These are phyloP conservation scores for Diphyllodes magnificus DNA, from an alignment of 2,113 vertebrate species.

Conservation along the genomic window DNA sequence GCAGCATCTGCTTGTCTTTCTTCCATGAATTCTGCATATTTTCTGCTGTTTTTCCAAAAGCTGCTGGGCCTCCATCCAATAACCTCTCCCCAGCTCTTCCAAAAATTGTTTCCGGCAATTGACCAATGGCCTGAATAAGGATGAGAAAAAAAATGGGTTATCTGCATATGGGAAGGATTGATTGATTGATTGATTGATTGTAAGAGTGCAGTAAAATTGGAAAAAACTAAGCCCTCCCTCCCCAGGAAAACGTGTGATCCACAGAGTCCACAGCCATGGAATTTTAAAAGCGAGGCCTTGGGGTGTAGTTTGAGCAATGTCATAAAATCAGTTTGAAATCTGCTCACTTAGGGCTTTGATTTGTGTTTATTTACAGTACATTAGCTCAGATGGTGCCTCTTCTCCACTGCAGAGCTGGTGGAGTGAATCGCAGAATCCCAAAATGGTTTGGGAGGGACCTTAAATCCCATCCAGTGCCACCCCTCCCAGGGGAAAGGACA, in stretches of 20 bases:
- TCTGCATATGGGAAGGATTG: not conserved
- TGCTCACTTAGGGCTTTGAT: not conserved
- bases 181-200: not conserved
- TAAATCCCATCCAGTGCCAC: not conserved
- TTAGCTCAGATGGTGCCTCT: not conserved
- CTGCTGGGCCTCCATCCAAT: conserved; percentile 10
- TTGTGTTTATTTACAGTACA: not conserved
- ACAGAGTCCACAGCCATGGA: not conserved
- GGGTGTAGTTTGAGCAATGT: not conserved
- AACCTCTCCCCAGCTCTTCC: conserved; percentile 27
- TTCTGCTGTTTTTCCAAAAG: conserved; percentile 47
- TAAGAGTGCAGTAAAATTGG: not conserved
- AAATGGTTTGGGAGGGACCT: not conserved
- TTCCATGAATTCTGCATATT: conserved; percentile 29
- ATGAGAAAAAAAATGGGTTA: not conserved
- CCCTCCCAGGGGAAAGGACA: not conserved
- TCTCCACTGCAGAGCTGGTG: not conserved
- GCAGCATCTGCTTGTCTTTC: conserved; percentile 55
- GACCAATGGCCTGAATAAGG: not conserved
- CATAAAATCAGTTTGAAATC: not conserved
- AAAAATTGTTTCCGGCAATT: conserved; percentile 14
- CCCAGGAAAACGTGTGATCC: not conserved
- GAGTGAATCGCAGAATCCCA: not conserved
- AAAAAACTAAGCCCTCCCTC: not conserved
- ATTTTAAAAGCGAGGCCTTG: not conserved